phyloP scores from a whole-genome alignment of 2,888 invertebrate genomes.

The Chaitophorus viminalis region DNA sequence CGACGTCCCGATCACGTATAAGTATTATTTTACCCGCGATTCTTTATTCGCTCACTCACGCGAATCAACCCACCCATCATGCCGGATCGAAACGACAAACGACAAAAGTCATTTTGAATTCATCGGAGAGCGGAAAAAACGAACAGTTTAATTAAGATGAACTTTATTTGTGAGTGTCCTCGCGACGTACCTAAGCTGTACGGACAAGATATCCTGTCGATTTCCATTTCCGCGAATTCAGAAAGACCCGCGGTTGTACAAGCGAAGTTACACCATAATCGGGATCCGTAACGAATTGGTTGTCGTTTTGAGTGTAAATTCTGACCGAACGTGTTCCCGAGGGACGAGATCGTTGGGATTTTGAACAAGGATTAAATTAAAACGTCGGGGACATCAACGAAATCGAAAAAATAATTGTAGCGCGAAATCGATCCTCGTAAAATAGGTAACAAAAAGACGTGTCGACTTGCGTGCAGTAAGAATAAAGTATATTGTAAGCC shows the following conservation, averaged over 20 bases:
- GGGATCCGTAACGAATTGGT: conserved; percentile 48
- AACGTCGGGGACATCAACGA: conserved; percentile 7
- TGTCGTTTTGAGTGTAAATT: conserved; percentile 46
- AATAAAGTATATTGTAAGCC: neutral
- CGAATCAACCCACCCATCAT: neutral
- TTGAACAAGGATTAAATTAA: conserved; percentile 38
- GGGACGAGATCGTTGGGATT: neutral
- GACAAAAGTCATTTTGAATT: neutral
- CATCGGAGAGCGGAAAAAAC: neutral
- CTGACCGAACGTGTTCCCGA: conserved; percentile 22
- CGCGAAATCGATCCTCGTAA: neutral
- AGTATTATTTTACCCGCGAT: neutral
- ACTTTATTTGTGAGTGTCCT: neutral
- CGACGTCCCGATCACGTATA: neutral
- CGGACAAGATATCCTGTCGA: neutral
- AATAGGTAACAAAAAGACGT: neutral
- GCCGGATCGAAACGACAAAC: neutral
- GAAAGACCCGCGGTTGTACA: neutral
- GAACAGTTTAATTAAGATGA: neutral
- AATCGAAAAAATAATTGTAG: neutral
- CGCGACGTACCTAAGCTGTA: neutral
- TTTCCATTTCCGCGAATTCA: neutral
- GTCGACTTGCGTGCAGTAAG: neutral
- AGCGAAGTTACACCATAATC: neutral
- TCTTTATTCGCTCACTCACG: neutral